Evolutionary conservation across 2,113 vertebrate species (phyloP).

Genomic region (Prionailurus bengalensis): DNA sequence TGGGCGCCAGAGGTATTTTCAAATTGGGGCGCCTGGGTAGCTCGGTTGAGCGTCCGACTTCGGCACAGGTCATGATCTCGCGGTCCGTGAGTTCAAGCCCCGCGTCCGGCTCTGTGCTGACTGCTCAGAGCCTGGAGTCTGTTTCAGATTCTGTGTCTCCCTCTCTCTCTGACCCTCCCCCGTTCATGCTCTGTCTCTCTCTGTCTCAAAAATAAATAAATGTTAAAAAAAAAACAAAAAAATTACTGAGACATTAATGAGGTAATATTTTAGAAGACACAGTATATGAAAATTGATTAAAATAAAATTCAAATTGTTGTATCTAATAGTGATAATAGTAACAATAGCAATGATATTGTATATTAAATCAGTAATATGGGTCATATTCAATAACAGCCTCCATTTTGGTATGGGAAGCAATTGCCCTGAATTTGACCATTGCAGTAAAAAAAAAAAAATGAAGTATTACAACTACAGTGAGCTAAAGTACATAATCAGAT

Average conservation of each 20-base stretch:
- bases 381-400: constrained; percentile 64
- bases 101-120: too few species aligned
- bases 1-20: background rate
- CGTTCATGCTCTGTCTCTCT: too few species aligned
- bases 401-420: constrained; percentile 67
- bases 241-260: background rate
- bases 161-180: too few species aligned
- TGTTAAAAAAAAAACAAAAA: too few species aligned
- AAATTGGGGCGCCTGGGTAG: background rate
- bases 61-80: too few species aligned
- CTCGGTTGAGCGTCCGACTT: too few species aligned
- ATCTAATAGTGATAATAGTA: background rate
- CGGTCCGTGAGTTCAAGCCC: too few species aligned
- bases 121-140: too few species aligned
- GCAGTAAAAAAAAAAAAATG: constrained; percentile 58
- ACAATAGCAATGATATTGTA: background rate
- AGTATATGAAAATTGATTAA: background rate
- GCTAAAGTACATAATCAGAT: constrained; percentile 81
- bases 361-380: constrained; percentile 59
- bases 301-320: background rate
- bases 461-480: constrained; percentile 65
- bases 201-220: too few species aligned
- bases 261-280: background rate
- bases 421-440: constrained; percentile 46
- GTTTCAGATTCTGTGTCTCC: too few species aligned